phyloP scores from a whole-genome alignment of 2,797 vertebrate species.

The Dallia pectoralis region DNA sequence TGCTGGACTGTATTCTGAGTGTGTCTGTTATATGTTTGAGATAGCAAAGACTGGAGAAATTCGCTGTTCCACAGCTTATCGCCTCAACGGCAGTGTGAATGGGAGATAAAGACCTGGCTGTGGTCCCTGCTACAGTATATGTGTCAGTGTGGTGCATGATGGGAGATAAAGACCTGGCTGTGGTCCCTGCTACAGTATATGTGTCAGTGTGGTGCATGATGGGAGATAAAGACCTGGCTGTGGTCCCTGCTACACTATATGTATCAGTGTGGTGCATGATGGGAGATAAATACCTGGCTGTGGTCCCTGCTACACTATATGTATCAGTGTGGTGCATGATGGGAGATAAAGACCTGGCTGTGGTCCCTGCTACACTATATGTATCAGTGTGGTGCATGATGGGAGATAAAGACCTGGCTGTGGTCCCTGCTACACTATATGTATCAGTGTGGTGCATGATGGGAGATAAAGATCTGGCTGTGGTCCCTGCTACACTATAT shows the following conservation, averaged over 20 bases:
- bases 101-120: not conserved
- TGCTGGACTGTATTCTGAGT: not conserved
- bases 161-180: not conserved
- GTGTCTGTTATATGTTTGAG: not conserved
- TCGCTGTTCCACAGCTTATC: not conserved
- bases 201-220: not conserved
- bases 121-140: no score
- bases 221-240: not conserved
- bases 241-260: no score
- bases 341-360: not conserved
- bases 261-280: not conserved
- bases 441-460: not conserved
- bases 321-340: not conserved
- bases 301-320: no score
- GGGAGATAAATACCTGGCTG: not conserved
- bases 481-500: no score
- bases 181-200: no score
- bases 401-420: not conserved
- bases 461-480: not conserved
- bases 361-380: no score
- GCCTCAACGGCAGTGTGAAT: not conserved
- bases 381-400: not conserved
- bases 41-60: not conserved
- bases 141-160: no score
- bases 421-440: no score